phyloP scores from a whole-genome alignment of 2,888 invertebrate genomes.

The Ethmia dodecea region DNA sequence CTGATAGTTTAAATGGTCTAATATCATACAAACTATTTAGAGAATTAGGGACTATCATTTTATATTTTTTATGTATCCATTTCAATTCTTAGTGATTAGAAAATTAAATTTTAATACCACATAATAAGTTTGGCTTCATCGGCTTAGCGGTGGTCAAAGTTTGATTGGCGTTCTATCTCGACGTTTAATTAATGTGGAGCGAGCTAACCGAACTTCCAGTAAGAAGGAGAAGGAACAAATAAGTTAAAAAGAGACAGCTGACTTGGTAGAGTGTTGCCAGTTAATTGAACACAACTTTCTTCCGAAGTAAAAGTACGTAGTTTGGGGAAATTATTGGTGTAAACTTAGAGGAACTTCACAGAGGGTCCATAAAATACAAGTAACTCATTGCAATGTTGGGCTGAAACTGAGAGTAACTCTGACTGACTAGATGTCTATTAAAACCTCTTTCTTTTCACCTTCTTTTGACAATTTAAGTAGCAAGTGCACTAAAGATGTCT shows the following conservation, averaged over 20 bases:
- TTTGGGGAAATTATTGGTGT: slow-evolving; percentile 48
- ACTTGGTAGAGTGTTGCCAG: slow-evolving; percentile 59
- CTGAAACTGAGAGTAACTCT: too few species aligned
- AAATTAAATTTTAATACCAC: slow-evolving; percentile 73
- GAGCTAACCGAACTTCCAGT: slow-evolving; percentile 49
- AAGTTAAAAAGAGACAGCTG: slow-evolving; percentile 38
- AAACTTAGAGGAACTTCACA: slow-evolving; percentile 37
- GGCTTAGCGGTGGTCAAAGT: slow-evolving; percentile 72
- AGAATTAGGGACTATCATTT: slow-evolving; percentile 39
- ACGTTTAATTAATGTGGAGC: slow-evolving; percentile 70
- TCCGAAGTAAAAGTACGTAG: slow-evolving; percentile 46
- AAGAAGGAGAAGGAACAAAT: slow-evolving; percentile 36
- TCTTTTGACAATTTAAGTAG: too few species aligned
- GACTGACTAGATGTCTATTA: too few species aligned
- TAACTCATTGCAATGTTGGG: too few species aligned
- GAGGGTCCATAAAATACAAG: too few species aligned
- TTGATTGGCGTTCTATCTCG: slow-evolving; percentile 73
- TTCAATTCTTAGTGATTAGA: slow-evolving; percentile 58
- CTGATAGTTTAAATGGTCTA: slow-evolving; percentile 15
- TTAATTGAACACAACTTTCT: slow-evolving; percentile 57
- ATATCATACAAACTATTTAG: slow-evolving; percentile 29
- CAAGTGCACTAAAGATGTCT: too few species aligned
- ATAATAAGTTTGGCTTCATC: slow-evolving; percentile 70
- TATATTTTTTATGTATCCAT: slow-evolving; percentile 43
- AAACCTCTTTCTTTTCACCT: too few species aligned